Conservation (phyloP, 1,140 invertebrate species). For the Camponotus floridanus region DNA sequence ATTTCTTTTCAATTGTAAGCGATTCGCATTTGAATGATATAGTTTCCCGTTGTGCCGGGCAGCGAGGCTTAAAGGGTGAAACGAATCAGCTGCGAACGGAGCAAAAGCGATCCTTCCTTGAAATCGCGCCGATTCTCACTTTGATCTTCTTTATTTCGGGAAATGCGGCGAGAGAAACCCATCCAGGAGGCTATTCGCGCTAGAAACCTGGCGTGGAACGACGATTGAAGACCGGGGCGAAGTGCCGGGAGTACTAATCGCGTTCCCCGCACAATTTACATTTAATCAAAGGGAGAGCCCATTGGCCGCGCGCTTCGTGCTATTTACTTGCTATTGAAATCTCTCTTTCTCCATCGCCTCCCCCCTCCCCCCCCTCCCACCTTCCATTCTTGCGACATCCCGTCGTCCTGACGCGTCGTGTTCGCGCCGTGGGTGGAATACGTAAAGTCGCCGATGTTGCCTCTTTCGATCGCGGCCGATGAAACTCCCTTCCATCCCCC, state of each 20-base stretch:
- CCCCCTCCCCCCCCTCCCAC: background rate
- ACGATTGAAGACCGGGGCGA: constrained; percentile 78
- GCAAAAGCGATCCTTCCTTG: constrained; percentile 4
- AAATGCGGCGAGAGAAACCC: constrained; percentile 16
- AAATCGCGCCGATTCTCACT: constrained; percentile 25
- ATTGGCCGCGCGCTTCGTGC: constrained; percentile 82
- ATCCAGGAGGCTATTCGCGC: background rate
- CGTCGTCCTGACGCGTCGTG: constrained; percentile 59
- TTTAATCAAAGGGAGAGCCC: constrained; percentile 86
- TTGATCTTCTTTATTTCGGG: constrained; percentile 54
- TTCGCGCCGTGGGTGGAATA: constrained; percentile 82
- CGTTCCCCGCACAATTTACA: constrained; percentile 85
- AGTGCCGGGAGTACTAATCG: constrained; percentile 83
- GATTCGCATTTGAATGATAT: background rate
- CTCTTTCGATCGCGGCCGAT: constrained; percentile 14
- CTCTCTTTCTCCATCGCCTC: constrained; percentile 67
- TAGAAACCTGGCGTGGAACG: constrained; percentile 61
- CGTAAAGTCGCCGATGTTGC: constrained; percentile 78
- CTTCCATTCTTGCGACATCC: constrained; percentile 30
- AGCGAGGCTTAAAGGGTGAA: background rate
- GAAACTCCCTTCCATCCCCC: constrained; percentile 21
- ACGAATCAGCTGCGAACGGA: constrained; percentile 1
- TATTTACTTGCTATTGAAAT: constrained; percentile 85
- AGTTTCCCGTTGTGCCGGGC: background rate
- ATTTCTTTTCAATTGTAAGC: background rate